Percentiles rank a stretch among this genome's conserved stretches.
Conservation (phyloP, 2,797 vertebrate species). For the Aldrovandia affinis region DNA sequence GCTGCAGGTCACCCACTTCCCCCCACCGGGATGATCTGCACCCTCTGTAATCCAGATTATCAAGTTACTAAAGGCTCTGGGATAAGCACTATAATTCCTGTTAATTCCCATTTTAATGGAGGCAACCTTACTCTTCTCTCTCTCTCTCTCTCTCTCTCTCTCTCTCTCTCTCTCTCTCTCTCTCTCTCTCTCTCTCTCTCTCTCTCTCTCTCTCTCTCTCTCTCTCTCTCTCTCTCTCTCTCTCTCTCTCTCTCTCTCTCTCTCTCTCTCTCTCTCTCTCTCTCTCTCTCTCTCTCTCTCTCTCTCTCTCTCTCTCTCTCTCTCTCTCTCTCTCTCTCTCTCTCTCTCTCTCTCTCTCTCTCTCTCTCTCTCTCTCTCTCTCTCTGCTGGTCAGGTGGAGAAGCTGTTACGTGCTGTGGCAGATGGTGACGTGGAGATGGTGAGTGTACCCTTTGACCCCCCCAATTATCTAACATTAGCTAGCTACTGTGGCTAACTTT, state of each 20-base stretch:
- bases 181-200: too few species aligned
- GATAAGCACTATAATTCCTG: slow-evolving; percentile 41
- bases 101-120: slow-evolving; percentile 42
- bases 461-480: too few species aligned
- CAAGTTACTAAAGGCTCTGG: slow-evolving; percentile 38
- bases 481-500: too few species aligned
- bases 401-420: slow-evolving; percentile 91
- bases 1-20: neutral
- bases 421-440: slow-evolving; percentile 96
- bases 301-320: too few species aligned
- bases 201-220: too few species aligned
- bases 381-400: slow-evolving; percentile 81
- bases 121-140: slow-evolving; percentile 50
- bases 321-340: too few species aligned
- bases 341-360: too few species aligned
- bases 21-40: neutral
- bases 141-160: neutral
- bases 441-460: slow-evolving; percentile 61
- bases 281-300: too few species aligned
- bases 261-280: too few species aligned
- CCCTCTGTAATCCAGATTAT: slow-evolving; percentile 31
- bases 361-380: neutral
- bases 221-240: too few species aligned
- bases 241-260: too few species aligned
- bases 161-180: too few species aligned